These are phyloP conservation scores for Oncorhynchus masou DNA, from an alignment of 2,113 vertebrate genomes.

Conservation along the genomic window DNA sequence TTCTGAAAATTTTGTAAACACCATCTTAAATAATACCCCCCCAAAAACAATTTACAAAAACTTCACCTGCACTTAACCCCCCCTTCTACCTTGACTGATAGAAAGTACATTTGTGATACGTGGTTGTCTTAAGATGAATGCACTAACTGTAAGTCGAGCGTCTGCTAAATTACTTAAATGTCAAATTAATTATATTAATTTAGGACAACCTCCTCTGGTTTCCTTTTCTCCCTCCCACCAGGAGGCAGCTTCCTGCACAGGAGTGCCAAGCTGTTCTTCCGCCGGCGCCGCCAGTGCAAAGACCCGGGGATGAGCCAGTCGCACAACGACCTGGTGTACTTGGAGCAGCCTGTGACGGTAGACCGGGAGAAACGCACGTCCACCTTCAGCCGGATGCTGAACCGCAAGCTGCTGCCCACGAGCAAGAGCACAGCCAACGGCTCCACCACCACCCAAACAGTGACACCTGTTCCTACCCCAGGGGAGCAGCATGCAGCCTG, in stretches of 20 bases:
- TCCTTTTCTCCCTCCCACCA: constrained; percentile 19
- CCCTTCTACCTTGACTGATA: not conserved
- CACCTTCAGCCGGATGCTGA: constrained; percentile 83
- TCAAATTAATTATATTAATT: not conserved
- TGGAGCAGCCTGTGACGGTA: constrained; percentile 78
- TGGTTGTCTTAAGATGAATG: too few relatives aligned
- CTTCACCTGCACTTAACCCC: too few relatives aligned
- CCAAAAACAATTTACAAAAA: too few relatives aligned
- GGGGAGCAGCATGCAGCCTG: constrained; percentile 54
- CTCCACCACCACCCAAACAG: constrained; percentile 41
- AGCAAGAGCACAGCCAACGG: constrained; percentile 81
- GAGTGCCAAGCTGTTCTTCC: constrained; percentile 92
- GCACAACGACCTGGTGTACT: constrained; percentile 91
- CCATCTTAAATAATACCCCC: too few relatives aligned
- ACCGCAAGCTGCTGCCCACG: constrained; percentile 80
- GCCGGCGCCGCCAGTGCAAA: constrained; percentile 88
- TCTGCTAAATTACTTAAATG: too few relatives aligned
- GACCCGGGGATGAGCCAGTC: constrained; percentile 97
- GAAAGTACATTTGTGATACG: too few relatives aligned
- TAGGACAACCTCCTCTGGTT: not conserved
- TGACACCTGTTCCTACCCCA: not conserved
- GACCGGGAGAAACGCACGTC: constrained; percentile 79
- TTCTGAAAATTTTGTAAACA: too few relatives aligned
- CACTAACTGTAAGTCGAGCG: too few relatives aligned
- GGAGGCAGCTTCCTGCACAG: constrained; percentile 87